These are phyloP conservation scores for Chloroceryle amazona DNA, from an alignment of 2,797 vertebrate genomes.

Conservation along the genomic window DNA sequence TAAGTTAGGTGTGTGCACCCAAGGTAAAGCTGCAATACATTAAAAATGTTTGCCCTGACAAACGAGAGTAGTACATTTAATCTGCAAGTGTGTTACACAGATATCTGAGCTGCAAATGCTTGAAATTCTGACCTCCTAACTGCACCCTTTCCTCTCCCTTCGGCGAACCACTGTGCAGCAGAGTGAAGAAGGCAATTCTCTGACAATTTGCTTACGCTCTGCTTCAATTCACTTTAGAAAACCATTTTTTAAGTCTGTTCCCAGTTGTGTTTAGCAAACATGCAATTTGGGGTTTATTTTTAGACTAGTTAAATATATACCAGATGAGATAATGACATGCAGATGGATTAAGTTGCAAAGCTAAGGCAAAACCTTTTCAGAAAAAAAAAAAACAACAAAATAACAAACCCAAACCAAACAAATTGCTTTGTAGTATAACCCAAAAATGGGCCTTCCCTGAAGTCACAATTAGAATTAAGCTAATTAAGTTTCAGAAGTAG, in stretches of 20 bases:
- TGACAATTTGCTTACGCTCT: background rate
- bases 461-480: conserved; percentile 27
- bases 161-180: background rate
- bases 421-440: conserved; percentile 62
- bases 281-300: conserved; percentile 66
- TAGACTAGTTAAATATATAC: conserved; percentile 62
- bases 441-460: conserved; percentile 48
- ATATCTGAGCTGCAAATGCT: background rate
- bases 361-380: conserved; percentile 52
- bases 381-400: conserved; percentile 32
- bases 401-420: too few species aligned
- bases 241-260: background rate
- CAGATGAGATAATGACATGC: conserved; percentile 71
- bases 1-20: background rate
- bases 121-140: background rate
- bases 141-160: background rate
- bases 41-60: background rate
- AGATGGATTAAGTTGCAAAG: conserved; percentile 67
- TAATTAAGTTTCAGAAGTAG: conserved; percentile 50
- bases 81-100: background rate
- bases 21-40: background rate
- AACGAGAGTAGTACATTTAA: background rate
- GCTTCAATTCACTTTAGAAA: background rate
- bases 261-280: conserved; percentile 62
- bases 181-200: background rate